These are phyloP conservation scores for Mya arenaria DNA, from an alignment of 1,140 invertebrate species.

Conservation along the genomic window DNA sequence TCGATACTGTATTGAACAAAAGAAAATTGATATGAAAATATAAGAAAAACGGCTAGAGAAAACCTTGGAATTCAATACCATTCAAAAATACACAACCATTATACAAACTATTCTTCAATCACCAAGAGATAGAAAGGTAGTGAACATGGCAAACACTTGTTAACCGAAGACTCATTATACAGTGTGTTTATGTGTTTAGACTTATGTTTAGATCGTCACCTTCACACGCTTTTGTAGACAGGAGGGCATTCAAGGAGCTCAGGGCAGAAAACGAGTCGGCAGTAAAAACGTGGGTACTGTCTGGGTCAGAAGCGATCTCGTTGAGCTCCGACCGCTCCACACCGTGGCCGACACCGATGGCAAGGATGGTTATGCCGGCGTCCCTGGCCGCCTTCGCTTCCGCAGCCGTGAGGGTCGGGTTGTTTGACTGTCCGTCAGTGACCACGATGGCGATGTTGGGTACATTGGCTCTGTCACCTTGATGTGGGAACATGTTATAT, in stretches of 20 bases:
- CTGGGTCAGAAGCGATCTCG: slow-evolving; percentile 73
- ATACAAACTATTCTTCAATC: too few relatives aligned
- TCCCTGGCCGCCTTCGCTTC: slow-evolving; percentile 62
- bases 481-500: background rate
- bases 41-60: too few relatives aligned
- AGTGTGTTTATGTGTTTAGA: too few relatives aligned
- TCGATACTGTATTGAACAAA: slow-evolving; percentile 43
- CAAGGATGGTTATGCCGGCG: slow-evolving; percentile 72
- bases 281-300: slow-evolving; percentile 71
- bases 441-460: slow-evolving; percentile 74
- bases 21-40: too few relatives aligned
- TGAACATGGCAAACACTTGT: too few relatives aligned
- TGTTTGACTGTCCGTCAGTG: slow-evolving; percentile 76
- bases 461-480: slow-evolving; percentile 62
- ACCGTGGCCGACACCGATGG: slow-evolving; percentile 72
- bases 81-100: too few relatives aligned
- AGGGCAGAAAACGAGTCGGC: slow-evolving; percentile 72
- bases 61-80: too few relatives aligned
- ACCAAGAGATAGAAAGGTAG: too few relatives aligned
- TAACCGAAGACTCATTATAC: too few relatives aligned
- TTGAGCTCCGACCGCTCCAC: slow-evolving; percentile 66
- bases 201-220: too few relatives aligned
- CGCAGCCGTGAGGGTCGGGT: slow-evolving; percentile 48
- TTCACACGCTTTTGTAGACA: slow-evolving; percentile 71
- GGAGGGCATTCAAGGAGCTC: slow-evolving; percentile 66